Conservation (phyloP, 1,140 invertebrate genomes). For the Portunus trituberculatus region DNA sequence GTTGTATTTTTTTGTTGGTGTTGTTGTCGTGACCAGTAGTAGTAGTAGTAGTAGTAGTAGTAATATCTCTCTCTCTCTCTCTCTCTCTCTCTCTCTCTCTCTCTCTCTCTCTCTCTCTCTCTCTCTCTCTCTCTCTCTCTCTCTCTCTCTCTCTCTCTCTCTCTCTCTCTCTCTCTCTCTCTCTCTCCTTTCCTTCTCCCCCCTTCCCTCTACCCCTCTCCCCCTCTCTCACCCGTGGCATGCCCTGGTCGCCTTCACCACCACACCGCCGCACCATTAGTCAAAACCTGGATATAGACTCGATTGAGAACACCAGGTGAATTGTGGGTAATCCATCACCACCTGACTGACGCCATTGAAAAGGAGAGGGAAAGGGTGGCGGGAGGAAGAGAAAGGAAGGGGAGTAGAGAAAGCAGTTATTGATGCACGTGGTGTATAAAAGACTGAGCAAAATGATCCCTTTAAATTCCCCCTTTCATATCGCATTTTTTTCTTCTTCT, state of each 20-base stretch:
- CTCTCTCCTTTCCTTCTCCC: background rate
- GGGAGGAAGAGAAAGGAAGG: background rate
- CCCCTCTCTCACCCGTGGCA: background rate
- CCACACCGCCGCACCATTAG: background rate
- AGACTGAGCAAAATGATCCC: background rate
- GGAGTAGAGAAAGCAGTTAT: background rate
- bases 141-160: background rate
- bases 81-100: background rate
- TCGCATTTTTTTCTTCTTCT: background rate
- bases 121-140: background rate
- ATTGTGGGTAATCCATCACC: background rate
- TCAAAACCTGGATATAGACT: background rate
- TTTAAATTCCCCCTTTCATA: background rate
- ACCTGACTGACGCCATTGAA: background rate
- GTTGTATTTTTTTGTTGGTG: no score
- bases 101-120: background rate
- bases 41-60: no score
- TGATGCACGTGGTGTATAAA: background rate
- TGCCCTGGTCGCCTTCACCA: background rate
- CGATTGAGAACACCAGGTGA: background rate
- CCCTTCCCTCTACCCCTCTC: background rate
- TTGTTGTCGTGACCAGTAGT: no score
- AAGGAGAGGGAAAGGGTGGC: background rate
- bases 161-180: background rate
- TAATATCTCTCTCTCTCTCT: background rate